phyloP scores from a whole-genome alignment of 2,113 vertebrate species.

The Deroptyus accipitrinus region DNA sequence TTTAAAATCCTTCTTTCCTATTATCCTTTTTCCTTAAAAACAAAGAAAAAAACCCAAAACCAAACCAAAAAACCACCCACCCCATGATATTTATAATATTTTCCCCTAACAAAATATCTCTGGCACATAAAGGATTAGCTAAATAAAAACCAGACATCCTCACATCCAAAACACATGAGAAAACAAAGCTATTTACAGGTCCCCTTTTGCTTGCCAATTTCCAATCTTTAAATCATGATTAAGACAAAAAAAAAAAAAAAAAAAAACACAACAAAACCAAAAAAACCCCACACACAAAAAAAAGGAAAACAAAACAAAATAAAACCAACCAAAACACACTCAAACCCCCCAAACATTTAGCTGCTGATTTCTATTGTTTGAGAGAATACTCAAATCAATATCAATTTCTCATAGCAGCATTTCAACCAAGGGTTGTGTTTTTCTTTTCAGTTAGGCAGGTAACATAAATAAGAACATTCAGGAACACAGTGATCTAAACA shows the following conservation, averaged over 20 bases:
- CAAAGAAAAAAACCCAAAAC: neutral
- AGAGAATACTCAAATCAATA: neutral
- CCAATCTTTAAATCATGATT: neutral
- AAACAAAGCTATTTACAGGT: conserved; percentile 15
- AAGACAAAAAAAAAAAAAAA: neutral
- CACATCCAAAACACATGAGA: conserved; percentile 1
- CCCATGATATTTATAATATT: neutral
- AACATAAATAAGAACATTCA: neutral
- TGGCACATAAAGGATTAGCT: conserved; percentile 27
- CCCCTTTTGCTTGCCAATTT: neutral
- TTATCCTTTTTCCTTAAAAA: neutral
- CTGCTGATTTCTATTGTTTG: neutral
- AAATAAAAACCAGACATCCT: conserved; percentile 16
- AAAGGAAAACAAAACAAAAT: neutral
- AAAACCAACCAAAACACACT: neutral
- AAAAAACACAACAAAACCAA: neutral
- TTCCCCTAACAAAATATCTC: neutral
- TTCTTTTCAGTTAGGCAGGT: neutral
- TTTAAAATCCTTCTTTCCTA: neutral
- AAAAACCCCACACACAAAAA: neutral
- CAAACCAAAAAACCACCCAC: neutral
- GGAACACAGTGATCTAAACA: neutral
- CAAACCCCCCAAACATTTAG: neutral
- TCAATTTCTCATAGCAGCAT: neutral
- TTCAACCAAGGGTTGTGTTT: neutral